phyloP scores from a whole-genome alignment of 2,113 vertebrate species.

The Ancistrus triradiatus region DNA sequence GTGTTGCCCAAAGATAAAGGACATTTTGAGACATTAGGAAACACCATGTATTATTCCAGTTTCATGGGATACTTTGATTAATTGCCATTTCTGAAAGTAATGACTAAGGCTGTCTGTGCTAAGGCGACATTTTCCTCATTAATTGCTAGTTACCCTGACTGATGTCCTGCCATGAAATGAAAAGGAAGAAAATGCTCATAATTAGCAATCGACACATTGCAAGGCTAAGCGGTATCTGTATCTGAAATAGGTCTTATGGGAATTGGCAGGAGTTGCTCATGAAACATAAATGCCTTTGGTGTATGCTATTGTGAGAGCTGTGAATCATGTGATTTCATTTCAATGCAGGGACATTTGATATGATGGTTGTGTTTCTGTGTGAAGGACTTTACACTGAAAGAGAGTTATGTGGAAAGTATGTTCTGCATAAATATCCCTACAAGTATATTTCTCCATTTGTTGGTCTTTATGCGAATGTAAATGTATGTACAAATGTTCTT shows the following conservation, averaged over 20 bases:
- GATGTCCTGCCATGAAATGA: constrained; percentile 27
- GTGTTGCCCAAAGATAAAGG: constrained; percentile 28
- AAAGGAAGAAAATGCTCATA: constrained; percentile 24
- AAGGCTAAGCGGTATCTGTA: background rate
- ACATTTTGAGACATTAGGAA: constrained; percentile 45
- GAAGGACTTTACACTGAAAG: background rate
- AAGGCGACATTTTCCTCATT: constrained; percentile 22
- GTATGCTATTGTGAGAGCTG: background rate
- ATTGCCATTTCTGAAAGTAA: constrained; percentile 41
- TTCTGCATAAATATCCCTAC: background rate
- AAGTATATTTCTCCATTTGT: background rate
- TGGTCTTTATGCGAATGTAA: background rate
- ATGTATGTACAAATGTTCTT: too few species aligned
- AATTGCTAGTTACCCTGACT: constrained; percentile 38
- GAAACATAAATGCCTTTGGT: background rate
- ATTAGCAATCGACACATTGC: constrained; percentile 6
- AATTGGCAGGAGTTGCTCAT: background rate
- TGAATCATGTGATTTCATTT: background rate
- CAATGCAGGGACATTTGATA: background rate
- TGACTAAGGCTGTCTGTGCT: constrained; percentile 37
- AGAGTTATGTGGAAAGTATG: background rate
- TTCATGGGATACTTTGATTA: constrained; percentile 11
- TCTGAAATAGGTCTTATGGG: background rate
- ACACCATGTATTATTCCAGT: constrained; percentile 34
- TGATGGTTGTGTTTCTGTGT: constrained; percentile 21